A percentile compares a stretch with the other conserved stretches of the same genome.
Conservation (phyloP, 1,140 invertebrate species). For the Brachionus sp. region DNA sequence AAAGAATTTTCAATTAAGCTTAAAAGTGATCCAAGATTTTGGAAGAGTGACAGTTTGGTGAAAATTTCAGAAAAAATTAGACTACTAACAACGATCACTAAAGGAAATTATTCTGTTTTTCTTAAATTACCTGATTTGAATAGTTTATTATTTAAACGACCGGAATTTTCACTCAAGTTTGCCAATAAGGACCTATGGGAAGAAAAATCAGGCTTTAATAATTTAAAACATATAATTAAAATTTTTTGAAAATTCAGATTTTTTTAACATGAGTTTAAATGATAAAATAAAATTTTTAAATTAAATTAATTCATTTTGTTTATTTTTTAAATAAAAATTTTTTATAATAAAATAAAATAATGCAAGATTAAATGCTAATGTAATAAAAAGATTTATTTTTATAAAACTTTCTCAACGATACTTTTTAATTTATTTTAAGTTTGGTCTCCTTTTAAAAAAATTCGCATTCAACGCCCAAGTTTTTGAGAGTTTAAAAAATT, state of each 20-base stretch:
- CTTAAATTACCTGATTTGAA: background rate
- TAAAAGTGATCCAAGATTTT: conserved; percentile 1
- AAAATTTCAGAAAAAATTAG: background rate
- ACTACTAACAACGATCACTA: background rate
- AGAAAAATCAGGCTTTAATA: background rate
- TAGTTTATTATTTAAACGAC: background rate
- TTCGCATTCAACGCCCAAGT: too few relatives aligned
- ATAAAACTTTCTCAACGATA: too few relatives aligned
- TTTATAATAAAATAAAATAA: too few relatives aligned
- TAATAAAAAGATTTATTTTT: too few relatives aligned
- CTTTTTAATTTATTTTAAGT: too few relatives aligned
- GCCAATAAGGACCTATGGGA: conserved; percentile 4
- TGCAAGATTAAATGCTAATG: too few relatives aligned
- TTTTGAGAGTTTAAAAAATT: too few relatives aligned
- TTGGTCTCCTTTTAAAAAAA: too few relatives aligned
- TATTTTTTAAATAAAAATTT: too few relatives aligned
- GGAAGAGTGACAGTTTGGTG: background rate
- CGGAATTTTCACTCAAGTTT: background rate
- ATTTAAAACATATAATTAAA: background rate
- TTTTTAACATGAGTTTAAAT: too few relatives aligned
- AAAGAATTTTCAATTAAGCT: conserved; percentile 4
- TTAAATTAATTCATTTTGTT: too few relatives aligned
- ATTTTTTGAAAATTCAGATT: background rate
- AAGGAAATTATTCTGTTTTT: background rate
- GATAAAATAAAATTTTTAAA: too few relatives aligned